A percentile compares a stretch with the other conserved stretches of the same genome.
These are phyloP conservation scores for Oreohelix idahoensis DNA, from an alignment of 1,140 invertebrate genomes.

Conservation along the genomic window DNA sequence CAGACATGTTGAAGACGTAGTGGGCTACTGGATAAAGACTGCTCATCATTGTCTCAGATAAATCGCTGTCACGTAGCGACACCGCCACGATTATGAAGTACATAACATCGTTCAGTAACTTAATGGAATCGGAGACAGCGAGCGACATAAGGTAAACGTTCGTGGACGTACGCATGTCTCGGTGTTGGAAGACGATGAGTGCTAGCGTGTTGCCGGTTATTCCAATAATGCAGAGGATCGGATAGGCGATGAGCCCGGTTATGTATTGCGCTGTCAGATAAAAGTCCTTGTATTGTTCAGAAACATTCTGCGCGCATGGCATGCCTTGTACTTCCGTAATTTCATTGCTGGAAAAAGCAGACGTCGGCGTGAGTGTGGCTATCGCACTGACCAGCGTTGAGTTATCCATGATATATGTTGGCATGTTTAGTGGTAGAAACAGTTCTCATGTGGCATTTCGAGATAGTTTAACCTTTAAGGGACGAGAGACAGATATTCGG, in stretches of 20 bases:
- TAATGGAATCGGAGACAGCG: conserved; percentile 83
- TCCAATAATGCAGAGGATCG: conserved; percentile 81
- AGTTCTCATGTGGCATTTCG: too few relatives aligned
- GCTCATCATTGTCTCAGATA: conserved; percentile 54
- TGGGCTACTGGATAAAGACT: conserved; percentile 71
- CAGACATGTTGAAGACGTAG: conserved; percentile 71
- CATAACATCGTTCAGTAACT: conserved; percentile 81
- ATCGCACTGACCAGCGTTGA: background rate
- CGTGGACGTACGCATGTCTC: conserved; percentile 83
- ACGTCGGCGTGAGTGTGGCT: background rate
- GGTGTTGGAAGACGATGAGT: conserved; percentile 82
- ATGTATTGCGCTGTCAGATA: conserved; percentile 67
- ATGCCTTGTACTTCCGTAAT: background rate
- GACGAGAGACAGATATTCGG: too few relatives aligned
- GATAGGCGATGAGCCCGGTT: conserved; percentile 77
- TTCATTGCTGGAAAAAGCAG: background rate
- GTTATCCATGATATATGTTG: too few relatives aligned
- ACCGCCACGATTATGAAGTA: conserved; percentile 79
- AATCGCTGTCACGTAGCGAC: conserved; percentile 52
- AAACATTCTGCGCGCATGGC: conserved; percentile 16
- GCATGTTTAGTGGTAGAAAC: too few relatives aligned
- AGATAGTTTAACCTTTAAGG: too few relatives aligned
- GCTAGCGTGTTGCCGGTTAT: conserved; percentile 83
- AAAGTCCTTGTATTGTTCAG: conserved; percentile 52
- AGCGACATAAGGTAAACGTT: conserved; percentile 84